Conservation (phyloP, 2,888 invertebrate species). For the Ethmia dodecea region DNA sequence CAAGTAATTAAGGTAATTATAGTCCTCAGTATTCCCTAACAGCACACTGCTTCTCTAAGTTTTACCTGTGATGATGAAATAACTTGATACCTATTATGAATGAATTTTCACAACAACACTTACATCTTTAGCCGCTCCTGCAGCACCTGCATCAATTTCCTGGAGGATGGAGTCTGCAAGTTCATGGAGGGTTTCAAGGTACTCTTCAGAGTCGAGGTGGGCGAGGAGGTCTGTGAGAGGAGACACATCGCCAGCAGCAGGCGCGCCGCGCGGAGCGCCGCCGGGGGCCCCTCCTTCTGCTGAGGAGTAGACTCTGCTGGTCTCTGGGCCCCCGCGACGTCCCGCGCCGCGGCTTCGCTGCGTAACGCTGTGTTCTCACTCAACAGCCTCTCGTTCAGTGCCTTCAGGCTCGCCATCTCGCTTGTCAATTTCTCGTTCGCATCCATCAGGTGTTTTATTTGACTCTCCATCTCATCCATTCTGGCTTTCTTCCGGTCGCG, state of each 20-base stretch:
- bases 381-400: conserved; percentile 82
- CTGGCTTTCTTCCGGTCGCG: conserved; percentile 96
- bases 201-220: conserved; percentile 86
- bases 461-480: conserved; percentile 92
- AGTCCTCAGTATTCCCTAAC: too few species aligned
- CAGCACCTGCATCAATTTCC: conserved; percentile 85
- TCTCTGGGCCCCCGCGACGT: conserved; percentile 84
- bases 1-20: too few species aligned
- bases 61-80: too few species aligned
- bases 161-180: conserved; percentile 90
- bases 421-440: conserved; percentile 80
- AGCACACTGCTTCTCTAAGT: too few species aligned
- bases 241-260: conserved; percentile 88
- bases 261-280: conserved; percentile 83
- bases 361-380: conserved; percentile 81
- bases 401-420: conserved; percentile 82
- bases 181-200: conserved; percentile 85
- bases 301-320: conserved; percentile 94
- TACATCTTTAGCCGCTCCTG: conserved; percentile 82
- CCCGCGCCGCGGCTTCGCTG: conserved; percentile 77
- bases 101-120: too few species aligned
- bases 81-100: too few species aligned
- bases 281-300: conserved; percentile 92
- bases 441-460: conserved; percentile 79
- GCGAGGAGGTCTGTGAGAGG: conserved; percentile 91